Evolutionary conservation across 2,888 invertebrate species (phyloP), one percentile per base, ranked within the genome.

Genomic region (Agapetus fuscipes): DNA sequence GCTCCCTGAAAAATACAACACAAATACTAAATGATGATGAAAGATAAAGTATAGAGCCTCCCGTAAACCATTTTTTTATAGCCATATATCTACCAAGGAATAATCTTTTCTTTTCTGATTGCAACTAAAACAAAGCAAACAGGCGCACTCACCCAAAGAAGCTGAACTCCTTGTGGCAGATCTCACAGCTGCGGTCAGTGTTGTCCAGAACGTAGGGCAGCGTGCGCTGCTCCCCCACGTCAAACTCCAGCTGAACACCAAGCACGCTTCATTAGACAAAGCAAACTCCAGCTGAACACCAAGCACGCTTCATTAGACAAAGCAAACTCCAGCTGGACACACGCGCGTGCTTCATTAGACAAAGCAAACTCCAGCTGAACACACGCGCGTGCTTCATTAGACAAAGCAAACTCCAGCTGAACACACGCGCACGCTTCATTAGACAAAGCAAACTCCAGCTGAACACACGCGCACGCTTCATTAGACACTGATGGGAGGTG

Each of bases 101-200:
- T n/a, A n/a, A n/a, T n/a, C n/a, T n/a, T 20, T 20, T 20, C 9
- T 4, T 20, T 9, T 20, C 9, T 20, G 20, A 20, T 20, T 20
- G 20, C 9, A 20, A 9, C 4, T 20, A 20, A n/a, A 28, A 28
- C n/a, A 28, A 28, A 5, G n/a, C 10, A n/a, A 10, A 35, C 5
- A 3, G 2, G 17, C 13, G 9, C 11, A 36, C 33, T 26, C 30
- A 46, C 46, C 43, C 36, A 26, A 38, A 46, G 32, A 46, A 46
- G 26, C 43, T 41, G 24, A 46, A 46, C 26, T 46, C 46, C 16
- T 43, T 43, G 17, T 41, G 36, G 12, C 46, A 46, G 20, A 46
- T 41, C 39, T 46, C 41, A 25, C 46, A 46, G 12, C 20, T 41
- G 32, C 46, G 34, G 32, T 46, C 46, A 3, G 43, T 43, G 31